Evolutionary conservation across 1,140 invertebrate genomes (phyloP).

Genomic region (Drosophila tani): DNA sequence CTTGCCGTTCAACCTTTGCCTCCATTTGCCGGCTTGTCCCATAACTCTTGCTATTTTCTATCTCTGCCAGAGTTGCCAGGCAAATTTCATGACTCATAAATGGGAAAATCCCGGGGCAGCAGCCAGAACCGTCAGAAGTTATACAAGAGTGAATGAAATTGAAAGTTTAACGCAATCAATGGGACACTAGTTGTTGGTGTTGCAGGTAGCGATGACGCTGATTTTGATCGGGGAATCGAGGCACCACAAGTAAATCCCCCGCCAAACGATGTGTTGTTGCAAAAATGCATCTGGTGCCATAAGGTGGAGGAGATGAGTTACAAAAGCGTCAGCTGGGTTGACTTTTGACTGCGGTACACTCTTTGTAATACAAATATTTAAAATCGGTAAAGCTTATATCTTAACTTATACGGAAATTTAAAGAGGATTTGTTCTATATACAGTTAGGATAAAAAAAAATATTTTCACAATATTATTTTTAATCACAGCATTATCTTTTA

Average conservation of each 20-base stretch:
- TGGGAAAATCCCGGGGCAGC: conserved; percentile 63
- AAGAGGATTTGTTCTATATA: not conserved
- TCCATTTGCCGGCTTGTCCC: conserved; percentile 5
- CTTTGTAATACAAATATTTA: not conserved
- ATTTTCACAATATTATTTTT: not conserved
- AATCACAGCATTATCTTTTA: not conserved
- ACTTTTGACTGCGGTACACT: not conserved
- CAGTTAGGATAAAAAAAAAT: not conserved
- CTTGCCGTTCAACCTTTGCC: conserved; percentile 31
- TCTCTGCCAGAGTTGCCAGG: conserved; percentile 41
- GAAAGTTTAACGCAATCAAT: conserved; percentile 70
- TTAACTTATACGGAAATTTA: not conserved
- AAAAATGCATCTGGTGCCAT: conserved; percentile 31
- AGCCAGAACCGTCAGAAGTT: conserved; percentile 21
- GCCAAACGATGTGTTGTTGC: conserved; percentile 21
- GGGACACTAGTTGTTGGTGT: conserved; percentile 41
- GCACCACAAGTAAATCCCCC: conserved; percentile 19
- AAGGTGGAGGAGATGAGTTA: conserved; percentile 10
- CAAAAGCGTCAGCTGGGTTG: not conserved
- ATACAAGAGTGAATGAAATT: conserved; percentile 66
- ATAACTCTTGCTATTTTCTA: conserved; percentile 34
- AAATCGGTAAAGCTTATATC: no score
- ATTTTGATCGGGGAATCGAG: conserved; percentile 50
- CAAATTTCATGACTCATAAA: conserved; percentile 68
- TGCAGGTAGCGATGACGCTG: conserved; percentile 45